Evolutionary conservation across 2,888 invertebrate genomes (phyloP).

Genomic region (Chouioia cunea): DNA sequence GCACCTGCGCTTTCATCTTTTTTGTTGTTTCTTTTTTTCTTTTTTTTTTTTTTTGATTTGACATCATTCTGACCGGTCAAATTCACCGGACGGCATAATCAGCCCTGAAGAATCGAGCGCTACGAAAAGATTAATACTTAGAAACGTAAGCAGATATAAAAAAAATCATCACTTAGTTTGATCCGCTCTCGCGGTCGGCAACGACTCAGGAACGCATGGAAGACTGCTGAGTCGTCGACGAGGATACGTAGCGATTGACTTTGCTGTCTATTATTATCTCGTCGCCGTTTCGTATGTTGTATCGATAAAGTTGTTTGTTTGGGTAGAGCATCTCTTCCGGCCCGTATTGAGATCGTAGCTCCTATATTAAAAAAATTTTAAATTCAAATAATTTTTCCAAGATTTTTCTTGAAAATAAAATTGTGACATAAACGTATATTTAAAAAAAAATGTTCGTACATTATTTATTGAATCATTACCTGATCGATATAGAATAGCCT

Average conservation of each 20-base stretch:
- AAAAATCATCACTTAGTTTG: slow-evolving; percentile 37
- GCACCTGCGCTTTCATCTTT: too few species aligned
- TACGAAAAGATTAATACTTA: slow-evolving; percentile 48
- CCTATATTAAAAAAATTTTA: slow-evolving; percentile 55
- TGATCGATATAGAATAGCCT: slow-evolving; percentile 91
- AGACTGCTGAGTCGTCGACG: slow-evolving; percentile 32
- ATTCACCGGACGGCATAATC: slow-evolving; percentile 40
- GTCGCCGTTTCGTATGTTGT: slow-evolving; percentile 90
- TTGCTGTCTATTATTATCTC: slow-evolving; percentile 91
- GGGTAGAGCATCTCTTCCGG: slow-evolving; percentile 92
- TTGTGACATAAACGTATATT: too few species aligned
- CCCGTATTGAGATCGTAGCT: slow-evolving; percentile 72
- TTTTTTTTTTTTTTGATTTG: too few species aligned
- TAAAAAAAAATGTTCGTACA: too few species aligned
- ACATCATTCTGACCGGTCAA: too few species aligned
- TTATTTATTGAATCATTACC: slow-evolving; percentile 61
- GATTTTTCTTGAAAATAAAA: slow-evolving; percentile 17
- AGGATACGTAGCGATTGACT: slow-evolving; percentile 70
- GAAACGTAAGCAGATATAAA: slow-evolving; percentile 46
- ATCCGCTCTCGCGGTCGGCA: background rate
- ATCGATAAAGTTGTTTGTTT: slow-evolving; percentile 90
- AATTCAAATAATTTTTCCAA: slow-evolving; percentile 6
- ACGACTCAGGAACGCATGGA: slow-evolving; percentile 62
- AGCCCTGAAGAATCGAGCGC: slow-evolving; percentile 51
- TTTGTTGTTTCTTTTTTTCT: too few species aligned